Conservation (phyloP, 2,113 vertebrate species). For the Cichladusa arquata region DNA sequence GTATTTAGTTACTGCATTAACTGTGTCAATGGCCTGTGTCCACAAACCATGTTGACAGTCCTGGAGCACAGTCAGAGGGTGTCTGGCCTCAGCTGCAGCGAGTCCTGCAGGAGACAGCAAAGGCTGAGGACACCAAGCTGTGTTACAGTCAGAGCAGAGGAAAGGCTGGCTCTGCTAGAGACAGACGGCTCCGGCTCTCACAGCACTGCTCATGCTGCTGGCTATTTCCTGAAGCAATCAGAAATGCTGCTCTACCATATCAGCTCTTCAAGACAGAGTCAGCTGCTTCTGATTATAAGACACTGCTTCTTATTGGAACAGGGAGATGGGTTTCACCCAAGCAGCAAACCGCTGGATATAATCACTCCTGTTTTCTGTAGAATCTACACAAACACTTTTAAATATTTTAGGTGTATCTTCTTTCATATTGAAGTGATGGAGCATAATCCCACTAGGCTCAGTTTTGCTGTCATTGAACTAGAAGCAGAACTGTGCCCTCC, state of each 20-base stretch:
- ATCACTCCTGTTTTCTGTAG: not conserved
- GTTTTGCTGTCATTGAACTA: not conserved
- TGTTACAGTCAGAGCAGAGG: not conserved
- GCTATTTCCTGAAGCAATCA: conserved; percentile 24
- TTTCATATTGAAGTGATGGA: not conserved
- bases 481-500: not conserved
- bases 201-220: conserved; percentile 59
- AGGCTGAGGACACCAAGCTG: conserved; percentile 21
- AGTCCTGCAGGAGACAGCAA: not conserved
- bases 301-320: not conserved
- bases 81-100: not conserved
- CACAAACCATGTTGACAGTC: not conserved
- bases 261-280: conserved; percentile 26
- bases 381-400: not conserved
- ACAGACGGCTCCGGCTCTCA: conserved; percentile 28
- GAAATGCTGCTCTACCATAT: conserved; percentile 33
- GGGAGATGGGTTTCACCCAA: not conserved
- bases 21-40: not conserved
- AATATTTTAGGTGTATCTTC: not conserved
- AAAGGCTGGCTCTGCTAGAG: not conserved
- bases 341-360: not conserved
- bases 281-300: conserved; percentile 22
- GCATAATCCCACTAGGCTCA: not conserved
- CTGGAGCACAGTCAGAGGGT: not conserved
- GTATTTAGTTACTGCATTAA: not conserved